Percentiles rank a stretch among this genome's conserved stretches.
Conservation (phyloP, 1,140 invertebrate species). For the Globodera rostochiensis region DNA sequence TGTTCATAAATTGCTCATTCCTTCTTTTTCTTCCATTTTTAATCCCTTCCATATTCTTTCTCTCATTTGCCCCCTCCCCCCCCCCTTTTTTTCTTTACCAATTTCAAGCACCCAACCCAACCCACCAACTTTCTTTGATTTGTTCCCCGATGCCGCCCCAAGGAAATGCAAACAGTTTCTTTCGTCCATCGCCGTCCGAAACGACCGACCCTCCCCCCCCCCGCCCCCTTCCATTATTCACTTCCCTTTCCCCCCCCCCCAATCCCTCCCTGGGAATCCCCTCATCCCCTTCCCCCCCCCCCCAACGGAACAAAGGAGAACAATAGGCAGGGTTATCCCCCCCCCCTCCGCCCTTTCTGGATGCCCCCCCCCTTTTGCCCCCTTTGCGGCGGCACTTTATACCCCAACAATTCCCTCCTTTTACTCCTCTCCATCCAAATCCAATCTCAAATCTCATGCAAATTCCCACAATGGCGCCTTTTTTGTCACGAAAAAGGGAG, state of each 20-base stretch:
- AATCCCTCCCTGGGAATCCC: slow-evolving; percentile 1
- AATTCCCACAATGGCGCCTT: slow-evolving; percentile 21
- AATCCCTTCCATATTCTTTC: not conserved
- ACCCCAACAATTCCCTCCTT: not conserved
- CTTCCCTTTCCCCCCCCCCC: not conserved
- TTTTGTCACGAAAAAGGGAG: slow-evolving; percentile 7
- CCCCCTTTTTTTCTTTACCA: not conserved
- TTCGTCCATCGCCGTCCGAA: not conserved
- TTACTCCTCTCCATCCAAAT: not conserved
- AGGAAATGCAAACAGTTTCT: slow-evolving; percentile 16
- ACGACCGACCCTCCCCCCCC: not conserved
- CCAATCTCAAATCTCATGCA: slow-evolving; percentile 5
- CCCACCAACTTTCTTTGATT: not conserved
- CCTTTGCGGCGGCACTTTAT: slow-evolving; percentile 14
- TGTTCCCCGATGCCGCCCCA: slow-evolving; percentile 1
- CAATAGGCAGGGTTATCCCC: not conserved
- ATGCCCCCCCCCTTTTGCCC: not conserved
- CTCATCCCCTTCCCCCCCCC: not conserved
- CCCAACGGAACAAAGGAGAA: not conserved
- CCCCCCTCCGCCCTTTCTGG: too few species aligned
- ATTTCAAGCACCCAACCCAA: not conserved
- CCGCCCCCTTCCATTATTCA: too few species aligned
- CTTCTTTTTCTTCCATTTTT: not conserved
- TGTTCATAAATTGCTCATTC: not conserved
- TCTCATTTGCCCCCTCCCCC: not conserved